Percentiles rank a stretch among this genome's conserved stretches.
Conservation (phyloP, 2,888 invertebrate species). For the Drosophila picticornis region DNA sequence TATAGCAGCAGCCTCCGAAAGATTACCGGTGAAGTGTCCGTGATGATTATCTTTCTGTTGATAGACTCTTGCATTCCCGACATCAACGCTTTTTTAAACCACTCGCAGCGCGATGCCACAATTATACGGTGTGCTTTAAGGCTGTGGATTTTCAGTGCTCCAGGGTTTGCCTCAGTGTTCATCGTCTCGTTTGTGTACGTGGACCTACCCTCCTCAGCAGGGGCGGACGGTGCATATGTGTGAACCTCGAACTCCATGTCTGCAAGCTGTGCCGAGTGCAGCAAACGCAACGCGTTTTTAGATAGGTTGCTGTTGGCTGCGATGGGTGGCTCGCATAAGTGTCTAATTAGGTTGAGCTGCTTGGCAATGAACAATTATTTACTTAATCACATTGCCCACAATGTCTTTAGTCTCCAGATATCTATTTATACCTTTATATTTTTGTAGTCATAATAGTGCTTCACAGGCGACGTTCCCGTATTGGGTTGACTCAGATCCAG, state of each 20-base stretch:
- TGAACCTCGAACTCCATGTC: constrained; percentile 89
- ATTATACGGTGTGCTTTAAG: constrained; percentile 88
- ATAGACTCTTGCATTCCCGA: constrained; percentile 91
- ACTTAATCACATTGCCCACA: not conserved
- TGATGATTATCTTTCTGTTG: constrained; percentile 89
- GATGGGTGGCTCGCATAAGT: constrained; percentile 87
- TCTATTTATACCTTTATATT: constrained; percentile 70
- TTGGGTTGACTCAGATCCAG: constrained; percentile 51
- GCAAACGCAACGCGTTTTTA: constrained; percentile 87
- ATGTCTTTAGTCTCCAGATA: not conserved
- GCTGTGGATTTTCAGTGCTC: constrained; percentile 80
- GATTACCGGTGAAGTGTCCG: constrained; percentile 88
- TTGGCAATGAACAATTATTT: not conserved
- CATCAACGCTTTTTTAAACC: constrained; percentile 89
- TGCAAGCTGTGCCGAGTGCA: constrained; percentile 86
- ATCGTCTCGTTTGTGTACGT: not conserved
- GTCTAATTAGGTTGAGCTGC: constrained; percentile 86
- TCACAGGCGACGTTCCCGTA: constrained; percentile 46
- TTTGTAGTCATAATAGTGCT: constrained; percentile 77
- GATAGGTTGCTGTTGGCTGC: constrained; percentile 87
- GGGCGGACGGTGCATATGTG: constrained; percentile 43
- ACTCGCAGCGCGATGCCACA: constrained; percentile 88
- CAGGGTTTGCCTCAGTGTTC: not conserved
- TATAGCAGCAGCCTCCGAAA: constrained; percentile 88
- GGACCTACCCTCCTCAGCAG: not conserved